A percentile compares a stretch with the other conserved stretches of the same genome.
phyloP scores from a whole-genome alignment of 2,797 vertebrate genomes.

The Macropodus opercularis region DNA sequence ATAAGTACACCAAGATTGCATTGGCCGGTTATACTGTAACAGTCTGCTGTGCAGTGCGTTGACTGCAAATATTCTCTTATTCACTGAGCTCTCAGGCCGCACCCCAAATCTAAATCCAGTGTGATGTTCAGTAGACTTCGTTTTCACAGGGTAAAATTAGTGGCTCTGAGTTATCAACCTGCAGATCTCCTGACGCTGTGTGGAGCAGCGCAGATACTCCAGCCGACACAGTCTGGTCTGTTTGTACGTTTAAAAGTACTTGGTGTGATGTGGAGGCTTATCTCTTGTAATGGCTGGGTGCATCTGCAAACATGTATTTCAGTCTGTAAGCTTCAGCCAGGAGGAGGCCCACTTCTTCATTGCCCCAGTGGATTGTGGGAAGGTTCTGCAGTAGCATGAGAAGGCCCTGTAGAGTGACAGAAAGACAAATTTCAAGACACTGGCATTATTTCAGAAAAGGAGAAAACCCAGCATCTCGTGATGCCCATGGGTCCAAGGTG shows the following conservation, averaged over 20 bases:
- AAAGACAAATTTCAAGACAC: background rate
- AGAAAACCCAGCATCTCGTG: no score
- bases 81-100: conserved; percentile 15
- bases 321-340: conserved; percentile 98
- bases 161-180: conserved; percentile 14
- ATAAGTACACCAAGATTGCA: conserved; percentile 27
- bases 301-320: conserved; percentile 99
- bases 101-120: conserved; percentile 9
- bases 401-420: conserved; percentile 84
- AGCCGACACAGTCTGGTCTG: conserved; percentile 14
- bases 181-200: conserved; percentile 2
- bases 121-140: conserved; percentile 14
- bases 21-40: conserved; percentile 44
- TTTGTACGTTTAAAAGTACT: background rate
- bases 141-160: conserved; percentile 39
- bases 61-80: conserved; percentile 23
- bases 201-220: conserved; percentile 9
- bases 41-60: conserved; percentile 37
- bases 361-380: conserved; percentile 99
- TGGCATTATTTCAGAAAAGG: background rate
- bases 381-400: conserved; percentile 98
- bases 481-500: no score
- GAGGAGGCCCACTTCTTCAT: conserved; percentile 96
- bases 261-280: conserved; percentile 68
- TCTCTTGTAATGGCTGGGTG: conserved; percentile 98